These are phyloP conservation scores for Mythimna vitellina DNA, from an alignment of 2,888 invertebrate genomes.

Conservation along the genomic window DNA sequence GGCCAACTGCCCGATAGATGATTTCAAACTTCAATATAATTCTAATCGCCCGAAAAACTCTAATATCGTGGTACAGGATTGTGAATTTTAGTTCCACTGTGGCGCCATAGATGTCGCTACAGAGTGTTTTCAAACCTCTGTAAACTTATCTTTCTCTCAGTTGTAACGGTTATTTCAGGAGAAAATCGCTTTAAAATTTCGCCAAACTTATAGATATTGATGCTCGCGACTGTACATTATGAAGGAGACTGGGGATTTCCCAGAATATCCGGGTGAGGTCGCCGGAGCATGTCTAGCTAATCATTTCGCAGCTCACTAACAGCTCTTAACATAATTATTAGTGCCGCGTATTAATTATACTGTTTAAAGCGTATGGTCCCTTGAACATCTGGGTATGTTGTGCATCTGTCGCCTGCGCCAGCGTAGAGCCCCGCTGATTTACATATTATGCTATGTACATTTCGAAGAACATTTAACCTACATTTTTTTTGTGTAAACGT, in stretches of 20 bases:
- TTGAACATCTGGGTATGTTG: no score
- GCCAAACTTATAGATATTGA: neutral
- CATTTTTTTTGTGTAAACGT: no score
- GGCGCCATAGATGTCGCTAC: no score
- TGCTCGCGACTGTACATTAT: conserved; percentile 14
- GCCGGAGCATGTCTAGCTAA: conserved; percentile 57
- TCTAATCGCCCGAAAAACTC: no score
- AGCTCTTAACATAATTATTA: conserved; percentile 29
- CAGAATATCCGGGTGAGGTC: conserved; percentile 61
- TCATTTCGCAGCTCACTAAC: conserved; percentile 62
- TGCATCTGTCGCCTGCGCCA: no score
- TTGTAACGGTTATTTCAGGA: neutral
- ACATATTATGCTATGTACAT: no score
- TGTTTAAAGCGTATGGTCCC: conserved; percentile 7
- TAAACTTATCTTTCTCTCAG: neutral
- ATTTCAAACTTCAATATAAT: no score
- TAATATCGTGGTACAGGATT: no score
- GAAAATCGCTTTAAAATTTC: neutral
- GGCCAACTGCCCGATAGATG: no score
- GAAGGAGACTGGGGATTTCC: conserved; percentile 50
- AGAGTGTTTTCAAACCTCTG: neutral
- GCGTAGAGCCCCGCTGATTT: no score
- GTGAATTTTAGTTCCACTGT: no score
- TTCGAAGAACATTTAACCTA: no score
- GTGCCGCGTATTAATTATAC: conserved; percentile 46